Evolutionary conservation across 2,797 vertebrate genomes (phyloP).

Genomic region (Trematomus bernacchii): DNA sequence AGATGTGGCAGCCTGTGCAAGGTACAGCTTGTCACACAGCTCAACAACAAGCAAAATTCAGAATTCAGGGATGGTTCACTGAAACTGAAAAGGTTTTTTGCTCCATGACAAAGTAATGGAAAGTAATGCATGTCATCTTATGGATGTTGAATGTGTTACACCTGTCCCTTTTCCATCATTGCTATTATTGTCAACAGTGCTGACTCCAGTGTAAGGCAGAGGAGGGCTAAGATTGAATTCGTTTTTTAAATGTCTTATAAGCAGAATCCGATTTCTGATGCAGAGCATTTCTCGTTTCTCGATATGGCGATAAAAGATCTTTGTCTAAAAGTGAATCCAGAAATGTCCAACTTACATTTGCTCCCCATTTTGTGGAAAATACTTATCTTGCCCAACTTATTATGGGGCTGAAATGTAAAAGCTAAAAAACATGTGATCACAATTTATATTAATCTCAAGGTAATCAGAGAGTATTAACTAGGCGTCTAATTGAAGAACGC

Average conservation of each 20-base stretch:
- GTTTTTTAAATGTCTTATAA: constrained; percentile 23
- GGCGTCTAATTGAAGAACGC: constrained; percentile 65
- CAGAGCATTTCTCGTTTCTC: background rate
- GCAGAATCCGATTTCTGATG: background rate
- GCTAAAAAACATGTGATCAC: constrained; percentile 21
- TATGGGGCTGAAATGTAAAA: constrained; percentile 10
- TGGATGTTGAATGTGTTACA: constrained; percentile 60
- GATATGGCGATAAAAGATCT: constrained; percentile 4
- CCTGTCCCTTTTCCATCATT: constrained; percentile 61
- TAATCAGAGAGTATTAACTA: constrained; percentile 66
- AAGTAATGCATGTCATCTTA: constrained; percentile 62
- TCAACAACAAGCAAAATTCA: constrained; percentile 51
- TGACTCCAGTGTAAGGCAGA: constrained; percentile 7
- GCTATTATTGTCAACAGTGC: constrained; percentile 39
- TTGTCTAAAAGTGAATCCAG: background rate
- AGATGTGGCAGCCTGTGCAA: constrained; percentile 57
- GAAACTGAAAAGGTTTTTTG: constrained; percentile 68
- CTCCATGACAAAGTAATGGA: constrained; percentile 66
- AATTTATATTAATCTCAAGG: constrained; percentile 58
- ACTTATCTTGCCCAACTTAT: constrained; percentile 4
- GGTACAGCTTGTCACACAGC: constrained; percentile 54
- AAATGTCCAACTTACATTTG: constrained; percentile 12
- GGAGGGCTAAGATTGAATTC: constrained; percentile 1
- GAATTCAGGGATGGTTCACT: constrained; percentile 61
- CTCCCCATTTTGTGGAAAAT: constrained; percentile 9